Base-by-base conservation (phyloP, 2,888 invertebrate genomes). In the Perizoma affinitatum region DNA sequence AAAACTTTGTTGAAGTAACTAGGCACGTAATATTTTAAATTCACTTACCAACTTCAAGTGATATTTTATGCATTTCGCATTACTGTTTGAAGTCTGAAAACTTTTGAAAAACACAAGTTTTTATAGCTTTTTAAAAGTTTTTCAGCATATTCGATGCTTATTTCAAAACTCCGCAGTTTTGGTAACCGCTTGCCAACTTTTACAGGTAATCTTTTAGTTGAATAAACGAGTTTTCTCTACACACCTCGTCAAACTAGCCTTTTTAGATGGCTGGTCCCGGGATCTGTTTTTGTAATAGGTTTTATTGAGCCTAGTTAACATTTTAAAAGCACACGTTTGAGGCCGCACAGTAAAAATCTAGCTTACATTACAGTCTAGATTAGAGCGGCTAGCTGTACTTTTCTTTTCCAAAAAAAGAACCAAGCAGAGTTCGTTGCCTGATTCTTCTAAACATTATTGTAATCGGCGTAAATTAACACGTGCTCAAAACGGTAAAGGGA, bases 121-220 rank as follows among this genome's bases (percentile, higher is more conserved):
- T 48, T 53, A 36, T 34, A 50, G 38, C 49, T 49, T 45, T 49
- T 45, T 33, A 7, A 47, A 57, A 51, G 54, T 60, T 46, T 47
- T 47, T 22, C 42, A 41, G 53, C 44, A 54, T 44, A 42, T 60
- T 63, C 48, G 40, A 60, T 51, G 57, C 44, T 60, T 51, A 60
- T 59, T 48, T 59, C 10, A 59, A 55, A 58, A 40, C 49, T 22
- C n/a, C 33, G 47, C 41, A 34, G 58, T 58, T 58, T 63, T 42
- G 52, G 45, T 58, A 54, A 49, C 34, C 46, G 53, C 53, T 59
- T 54, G 47, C 54, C 46, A 55, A 54, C 54, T 54, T 52, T 45
- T 46, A 42, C 40, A 51, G 53, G 44, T n/a, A 35, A 60, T 54
- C 47, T 54, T 63, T 54, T 53, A 38, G 45, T 47, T 45, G 36